Percentiles rank a stretch among this genome's conserved stretches.
Evolutionary conservation across 2,113 vertebrate species (phyloP).

Genomic region (Siniperca chuatsi): DNA sequence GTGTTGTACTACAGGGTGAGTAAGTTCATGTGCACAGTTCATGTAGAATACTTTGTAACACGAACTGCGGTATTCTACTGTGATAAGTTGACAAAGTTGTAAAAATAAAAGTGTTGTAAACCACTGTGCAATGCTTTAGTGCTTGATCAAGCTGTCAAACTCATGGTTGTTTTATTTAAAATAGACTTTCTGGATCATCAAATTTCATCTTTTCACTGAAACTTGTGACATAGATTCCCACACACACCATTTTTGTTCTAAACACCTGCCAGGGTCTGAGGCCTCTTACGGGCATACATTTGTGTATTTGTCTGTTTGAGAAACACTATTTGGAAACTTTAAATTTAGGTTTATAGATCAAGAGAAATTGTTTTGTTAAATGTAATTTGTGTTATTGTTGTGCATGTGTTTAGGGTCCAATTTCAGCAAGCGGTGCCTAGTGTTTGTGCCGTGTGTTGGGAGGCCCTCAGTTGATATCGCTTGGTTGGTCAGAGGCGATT

Average conservation of each 20-base stretch:
- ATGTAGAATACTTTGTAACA: neutral
- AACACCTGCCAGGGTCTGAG: neutral
- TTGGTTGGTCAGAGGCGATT: conserved; percentile 26
- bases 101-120: too few relatives aligned
- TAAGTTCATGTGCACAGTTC: neutral
- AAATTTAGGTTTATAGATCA: neutral
- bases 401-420: conserved; percentile 81
- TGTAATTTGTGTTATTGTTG: conserved; percentile 22
- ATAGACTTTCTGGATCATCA: too few relatives aligned
- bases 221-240: neutral
- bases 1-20: too few relatives aligned
- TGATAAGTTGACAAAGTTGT: too few relatives aligned
- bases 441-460: conserved; percentile 75
- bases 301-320: too few relatives aligned
- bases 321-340: too few relatives aligned
- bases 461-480: neutral
- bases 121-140: too few relatives aligned
- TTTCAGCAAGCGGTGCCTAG: conserved; percentile 83
- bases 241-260: neutral
- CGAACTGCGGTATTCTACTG: neutral
- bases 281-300: too few relatives aligned
- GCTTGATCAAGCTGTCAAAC: too few relatives aligned
- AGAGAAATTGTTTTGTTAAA: neutral
- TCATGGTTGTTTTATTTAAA: too few relatives aligned
- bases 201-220: neutral